A percentile compares a stretch with the other conserved stretches of the same genome.
Conservation (phyloP, 2,113 vertebrate genomes). For the Crypturellus undulatus region DNA sequence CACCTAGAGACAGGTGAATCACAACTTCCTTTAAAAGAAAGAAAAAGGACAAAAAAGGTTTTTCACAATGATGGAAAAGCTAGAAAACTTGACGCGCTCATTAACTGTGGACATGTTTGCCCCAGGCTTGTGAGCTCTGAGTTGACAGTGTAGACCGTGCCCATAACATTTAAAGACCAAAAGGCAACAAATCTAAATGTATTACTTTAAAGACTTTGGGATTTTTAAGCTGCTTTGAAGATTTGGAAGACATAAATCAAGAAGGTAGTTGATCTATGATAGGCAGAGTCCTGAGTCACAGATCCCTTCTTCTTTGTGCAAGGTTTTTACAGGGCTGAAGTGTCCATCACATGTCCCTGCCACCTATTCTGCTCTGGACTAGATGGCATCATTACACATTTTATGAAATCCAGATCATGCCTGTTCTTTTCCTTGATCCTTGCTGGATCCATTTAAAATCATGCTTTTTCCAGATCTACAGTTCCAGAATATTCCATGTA, state of each 20-base stretch:
- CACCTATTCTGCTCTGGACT: neutral
- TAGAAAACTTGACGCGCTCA: neutral
- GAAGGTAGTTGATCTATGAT: neutral
- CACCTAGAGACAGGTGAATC: neutral
- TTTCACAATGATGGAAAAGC: neutral
- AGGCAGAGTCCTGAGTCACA: neutral
- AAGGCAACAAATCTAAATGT: neutral
- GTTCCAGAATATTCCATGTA: neutral
- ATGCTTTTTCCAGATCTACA: accelerated
- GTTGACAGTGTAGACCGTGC: neutral
- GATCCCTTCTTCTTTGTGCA: neutral
- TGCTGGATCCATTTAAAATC: neutral
- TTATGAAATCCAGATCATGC: neutral
- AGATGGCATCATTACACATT: neutral
- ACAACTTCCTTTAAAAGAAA: neutral
- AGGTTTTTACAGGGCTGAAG: neutral
- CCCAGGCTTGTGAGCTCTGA: accelerated
- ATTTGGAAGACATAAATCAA: neutral
- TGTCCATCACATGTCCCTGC: accelerated
- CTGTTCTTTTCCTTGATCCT: neutral
- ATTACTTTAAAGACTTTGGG: neutral
- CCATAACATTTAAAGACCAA: neutral
- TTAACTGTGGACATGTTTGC: neutral
- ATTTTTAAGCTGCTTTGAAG: neutral
- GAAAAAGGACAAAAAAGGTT: neutral